These are phyloP conservation scores for Urosaurus nigricauda DNA, from an alignment of 2,797 vertebrate genomes.

Conservation along the genomic window DNA sequence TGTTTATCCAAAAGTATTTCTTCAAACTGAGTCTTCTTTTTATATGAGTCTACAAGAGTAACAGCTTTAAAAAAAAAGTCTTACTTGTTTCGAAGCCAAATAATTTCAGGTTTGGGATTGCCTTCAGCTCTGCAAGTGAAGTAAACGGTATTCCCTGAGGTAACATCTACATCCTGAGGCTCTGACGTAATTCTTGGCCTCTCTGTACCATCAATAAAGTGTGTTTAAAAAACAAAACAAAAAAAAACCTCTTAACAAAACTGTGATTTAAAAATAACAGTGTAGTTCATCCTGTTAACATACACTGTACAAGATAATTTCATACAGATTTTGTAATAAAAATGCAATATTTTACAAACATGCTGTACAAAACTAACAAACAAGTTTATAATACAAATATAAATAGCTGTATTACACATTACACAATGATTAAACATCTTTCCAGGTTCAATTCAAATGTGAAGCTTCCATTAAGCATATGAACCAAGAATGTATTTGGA, in stretches of 20 bases:
- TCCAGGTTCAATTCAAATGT: too few species aligned
- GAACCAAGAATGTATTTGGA: too few species aligned
- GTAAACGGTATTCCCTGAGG: conserved; percentile 97
- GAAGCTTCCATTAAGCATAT: too few species aligned
- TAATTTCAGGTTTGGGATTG: conserved; percentile 99
- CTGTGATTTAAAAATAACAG: not conserved
- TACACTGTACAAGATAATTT: conserved; percentile 13
- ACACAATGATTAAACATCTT: too few species aligned
- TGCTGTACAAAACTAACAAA: not conserved
- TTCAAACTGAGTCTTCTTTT: not conserved
- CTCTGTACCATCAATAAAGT: conserved; percentile 81
- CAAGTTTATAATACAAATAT: not conserved
- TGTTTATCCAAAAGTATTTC: not conserved
- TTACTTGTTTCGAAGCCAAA: conserved; percentile 99
- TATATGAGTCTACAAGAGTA: not conserved
- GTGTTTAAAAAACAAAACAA: not conserved
- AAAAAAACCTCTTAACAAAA: conserved; percentile 49
- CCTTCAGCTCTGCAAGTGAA: conserved; percentile 98
- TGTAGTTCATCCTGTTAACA: not conserved
- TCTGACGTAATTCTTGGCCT: conserved; percentile 97
- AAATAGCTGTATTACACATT: not conserved
- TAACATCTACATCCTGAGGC: conserved; percentile 97
- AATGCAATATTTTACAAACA: conserved; percentile 10
- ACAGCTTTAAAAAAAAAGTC: conserved; percentile 55
- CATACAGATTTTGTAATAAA: conserved; percentile 25